Percentiles rank a stretch among this genome's conserved stretches.
These are phyloP conservation scores for Drosophila arawakana DNA, from an alignment of 1,140 invertebrate genomes.

Conservation along the genomic window DNA sequence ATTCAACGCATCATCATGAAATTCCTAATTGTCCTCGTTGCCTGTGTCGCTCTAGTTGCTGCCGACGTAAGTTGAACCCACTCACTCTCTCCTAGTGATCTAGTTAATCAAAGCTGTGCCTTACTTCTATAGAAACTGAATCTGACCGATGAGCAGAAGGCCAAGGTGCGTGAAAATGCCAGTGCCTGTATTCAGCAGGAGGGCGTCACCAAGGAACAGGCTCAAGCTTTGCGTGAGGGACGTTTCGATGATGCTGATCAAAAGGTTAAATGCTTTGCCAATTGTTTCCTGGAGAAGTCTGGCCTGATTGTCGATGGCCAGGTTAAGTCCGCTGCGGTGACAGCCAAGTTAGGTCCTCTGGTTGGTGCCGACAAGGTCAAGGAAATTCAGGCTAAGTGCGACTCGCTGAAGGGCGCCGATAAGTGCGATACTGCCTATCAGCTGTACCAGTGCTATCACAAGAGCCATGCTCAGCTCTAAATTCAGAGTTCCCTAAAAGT, in stretches of 20 bases:
- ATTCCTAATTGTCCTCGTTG: slow-evolving; percentile 60
- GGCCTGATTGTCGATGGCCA: slow-evolving; percentile 59
- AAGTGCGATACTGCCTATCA: slow-evolving; percentile 72
- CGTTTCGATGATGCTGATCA: slow-evolving; percentile 54
- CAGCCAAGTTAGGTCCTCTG: slow-evolving; percentile 50
- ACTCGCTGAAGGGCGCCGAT: slow-evolving; percentile 45
- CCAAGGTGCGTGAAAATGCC: slow-evolving; percentile 42
- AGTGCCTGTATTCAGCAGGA: slow-evolving; percentile 57
- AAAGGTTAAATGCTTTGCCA: slow-evolving; percentile 70
- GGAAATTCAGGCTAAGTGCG: slow-evolving; percentile 32
- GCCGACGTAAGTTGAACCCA: slow-evolving; percentile 46
- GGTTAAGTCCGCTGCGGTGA: slow-evolving; percentile 51
- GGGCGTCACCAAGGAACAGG: slow-evolving; percentile 72
- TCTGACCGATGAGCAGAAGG: slow-evolving; percentile 63
- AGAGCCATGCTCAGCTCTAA: slow-evolving; percentile 53
- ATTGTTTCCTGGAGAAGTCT: slow-evolving; percentile 70
- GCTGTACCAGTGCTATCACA: slow-evolving; percentile 65
- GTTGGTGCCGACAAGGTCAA: slow-evolving; percentile 54
- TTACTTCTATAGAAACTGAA: slow-evolving; percentile 24
- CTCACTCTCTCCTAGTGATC: neutral
- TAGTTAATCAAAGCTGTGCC: neutral
- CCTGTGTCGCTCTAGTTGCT: slow-evolving; percentile 44
- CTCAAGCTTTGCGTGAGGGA: slow-evolving; percentile 40
- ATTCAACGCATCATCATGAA: slow-evolving; percentile 53
- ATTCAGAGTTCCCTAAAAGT: neutral